A percentile compares a stretch with the other conserved stretches of the same genome.
Conservation (phyloP, 2,888 invertebrate genomes). For the Acanthoscelides obtectus region DNA sequence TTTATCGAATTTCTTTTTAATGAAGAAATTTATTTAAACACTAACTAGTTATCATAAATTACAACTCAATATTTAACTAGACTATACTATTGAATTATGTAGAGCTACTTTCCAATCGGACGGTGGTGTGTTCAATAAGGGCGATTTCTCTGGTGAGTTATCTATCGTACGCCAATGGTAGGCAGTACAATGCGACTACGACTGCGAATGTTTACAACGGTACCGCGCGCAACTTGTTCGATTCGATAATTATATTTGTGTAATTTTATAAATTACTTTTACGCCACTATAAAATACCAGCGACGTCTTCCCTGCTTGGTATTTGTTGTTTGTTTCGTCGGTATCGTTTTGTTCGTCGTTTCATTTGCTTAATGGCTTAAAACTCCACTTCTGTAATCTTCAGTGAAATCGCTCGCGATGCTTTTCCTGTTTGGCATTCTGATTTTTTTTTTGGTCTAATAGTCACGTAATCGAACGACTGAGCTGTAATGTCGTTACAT, state of each 20-base stretch:
- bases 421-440: neutral
- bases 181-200: neutral
- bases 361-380: neutral
- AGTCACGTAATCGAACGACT: neutral
- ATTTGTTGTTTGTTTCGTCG: neutral
- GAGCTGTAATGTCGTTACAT: too few species aligned
- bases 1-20: too few species aligned
- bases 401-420: neutral
- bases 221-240: conserved; percentile 9
- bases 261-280: conserved; percentile 32
- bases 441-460: neutral
- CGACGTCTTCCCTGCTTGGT: neutral
- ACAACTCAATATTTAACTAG: too few species aligned
- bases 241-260: conserved; percentile 30
- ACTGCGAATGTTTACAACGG: conserved; percentile 1
- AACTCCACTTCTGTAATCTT: neutral
- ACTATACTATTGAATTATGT: too few species aligned
- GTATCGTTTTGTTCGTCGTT: neutral
- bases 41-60: too few species aligned
- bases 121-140: too few species aligned
- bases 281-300: neutral
- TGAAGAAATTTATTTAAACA: too few species aligned
- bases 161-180: neutral
- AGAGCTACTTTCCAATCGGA: too few species aligned
- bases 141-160: too few species aligned